Evolutionary conservation across 2,113 vertebrate genomes (phyloP).

Genomic region (Azemiops feae): DNA sequence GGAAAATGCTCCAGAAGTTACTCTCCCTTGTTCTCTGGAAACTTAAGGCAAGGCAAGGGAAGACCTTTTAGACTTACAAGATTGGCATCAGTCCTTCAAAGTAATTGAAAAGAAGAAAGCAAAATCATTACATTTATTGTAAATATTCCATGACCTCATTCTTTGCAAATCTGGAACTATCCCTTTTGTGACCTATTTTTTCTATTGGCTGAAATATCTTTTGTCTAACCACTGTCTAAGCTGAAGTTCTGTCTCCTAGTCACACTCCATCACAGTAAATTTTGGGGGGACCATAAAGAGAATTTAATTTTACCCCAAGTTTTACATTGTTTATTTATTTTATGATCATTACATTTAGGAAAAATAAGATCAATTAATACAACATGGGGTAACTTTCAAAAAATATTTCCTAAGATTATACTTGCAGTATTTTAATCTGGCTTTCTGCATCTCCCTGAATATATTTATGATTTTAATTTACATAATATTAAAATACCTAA

Average conservation of each 20-base stretch:
- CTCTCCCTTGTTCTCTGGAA: neutral
- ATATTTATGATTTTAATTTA: neutral
- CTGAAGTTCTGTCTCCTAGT: neutral
- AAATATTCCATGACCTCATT: neutral
- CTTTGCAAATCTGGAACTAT: neutral
- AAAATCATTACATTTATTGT: neutral
- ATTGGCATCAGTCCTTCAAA: neutral
- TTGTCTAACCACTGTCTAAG: neutral
- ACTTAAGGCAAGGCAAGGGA: neutral
- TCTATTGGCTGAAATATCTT: neutral
- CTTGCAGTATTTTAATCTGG: neutral
- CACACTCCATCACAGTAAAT: neutral
- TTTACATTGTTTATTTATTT: neutral
- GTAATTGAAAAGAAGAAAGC: neutral
- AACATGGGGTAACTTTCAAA: neutral
- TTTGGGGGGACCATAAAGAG: neutral
- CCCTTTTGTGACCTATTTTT: neutral
- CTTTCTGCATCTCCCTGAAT: neutral
- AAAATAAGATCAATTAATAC: neutral
- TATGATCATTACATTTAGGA: neutral
- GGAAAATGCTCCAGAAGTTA: neutral
- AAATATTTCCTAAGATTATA: neutral
- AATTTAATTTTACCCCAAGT: neutral
- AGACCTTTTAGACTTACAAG: neutral
- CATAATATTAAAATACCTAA: neutral